Conservation (phyloP, 2,888 invertebrate genomes). For the Glyphotaelius pellucidus region DNA sequence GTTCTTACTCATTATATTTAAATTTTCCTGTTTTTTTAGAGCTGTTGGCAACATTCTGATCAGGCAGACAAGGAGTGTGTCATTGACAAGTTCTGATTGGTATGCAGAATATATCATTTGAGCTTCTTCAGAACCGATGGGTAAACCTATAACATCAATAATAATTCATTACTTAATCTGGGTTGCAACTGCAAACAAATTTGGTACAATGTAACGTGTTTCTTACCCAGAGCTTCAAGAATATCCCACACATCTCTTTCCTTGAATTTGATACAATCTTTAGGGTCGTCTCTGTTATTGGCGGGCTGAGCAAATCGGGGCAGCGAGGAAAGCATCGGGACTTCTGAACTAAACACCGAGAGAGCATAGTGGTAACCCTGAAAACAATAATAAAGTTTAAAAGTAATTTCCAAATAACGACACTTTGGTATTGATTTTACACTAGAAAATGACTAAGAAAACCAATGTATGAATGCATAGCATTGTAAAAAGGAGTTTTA, state of each 20-base stretch:
- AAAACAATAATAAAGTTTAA: constrained; percentile 51
- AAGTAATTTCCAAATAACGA: neutral
- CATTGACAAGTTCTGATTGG: constrained; percentile 42
- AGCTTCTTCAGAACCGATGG: constrained; percentile 56
- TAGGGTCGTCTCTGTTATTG: constrained; percentile 64
- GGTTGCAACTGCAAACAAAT: neutral
- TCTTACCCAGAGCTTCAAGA: constrained; percentile 70
- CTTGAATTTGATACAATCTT: constrained; percentile 71
- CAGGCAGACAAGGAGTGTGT: constrained; percentile 61
- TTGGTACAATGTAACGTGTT: neutral
- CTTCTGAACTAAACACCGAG: constrained; percentile 80
- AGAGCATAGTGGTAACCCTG: constrained; percentile 79
- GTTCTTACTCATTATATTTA: constrained; percentile 31
- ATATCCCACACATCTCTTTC: constrained; percentile 76
- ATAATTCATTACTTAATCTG: neutral
- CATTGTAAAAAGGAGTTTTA: neutral
- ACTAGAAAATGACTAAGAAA: neutral
- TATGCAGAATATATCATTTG: constrained; percentile 52
- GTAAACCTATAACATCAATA: constrained; percentile 56
- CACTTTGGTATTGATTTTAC: too few relatives aligned
- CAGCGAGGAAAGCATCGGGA: constrained; percentile 76
- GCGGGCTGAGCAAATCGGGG: constrained; percentile 72
- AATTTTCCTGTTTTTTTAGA: constrained; percentile 42
- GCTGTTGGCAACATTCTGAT: constrained; percentile 56
- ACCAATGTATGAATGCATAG: neutral